These are phyloP conservation scores for Limosa lapponica DNA, from an alignment of 2,797 vertebrate genomes.

Conservation along the genomic window DNA sequence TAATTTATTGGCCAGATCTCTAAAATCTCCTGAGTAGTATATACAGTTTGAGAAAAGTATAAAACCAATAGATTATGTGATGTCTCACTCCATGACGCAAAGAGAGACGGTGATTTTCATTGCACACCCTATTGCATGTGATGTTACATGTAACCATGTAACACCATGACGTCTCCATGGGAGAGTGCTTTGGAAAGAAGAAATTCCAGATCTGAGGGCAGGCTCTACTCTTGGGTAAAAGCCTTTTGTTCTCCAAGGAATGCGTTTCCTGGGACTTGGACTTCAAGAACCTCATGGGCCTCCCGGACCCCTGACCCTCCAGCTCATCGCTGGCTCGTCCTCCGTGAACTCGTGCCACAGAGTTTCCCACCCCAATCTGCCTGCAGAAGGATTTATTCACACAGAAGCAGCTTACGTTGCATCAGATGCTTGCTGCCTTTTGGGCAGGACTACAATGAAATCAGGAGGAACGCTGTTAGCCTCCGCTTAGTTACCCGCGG, in stretches of 20 bases:
- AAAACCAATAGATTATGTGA: neutral
- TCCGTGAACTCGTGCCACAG: rapidly evolving
- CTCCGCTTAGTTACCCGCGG: rapidly evolving
- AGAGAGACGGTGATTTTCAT: neutral
- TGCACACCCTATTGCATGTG: rapidly evolving
- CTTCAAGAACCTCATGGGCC: too few species aligned
- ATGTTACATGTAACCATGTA: rapidly evolving
- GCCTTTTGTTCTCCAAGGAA: neutral
- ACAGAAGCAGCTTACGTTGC: neutral
- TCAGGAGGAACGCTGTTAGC: neutral
- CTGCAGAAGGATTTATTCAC: neutral
- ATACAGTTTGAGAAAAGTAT: neutral
- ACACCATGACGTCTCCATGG: too few species aligned
- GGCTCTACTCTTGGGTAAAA: neutral
- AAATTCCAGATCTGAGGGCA: neutral
- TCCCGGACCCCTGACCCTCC: rapidly evolving
- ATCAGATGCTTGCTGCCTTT: neutral
- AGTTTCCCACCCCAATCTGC: rapidly evolving
- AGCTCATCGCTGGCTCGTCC: rapidly evolving
- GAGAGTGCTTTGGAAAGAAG: neutral
- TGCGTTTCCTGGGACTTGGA: rapidly evolving
- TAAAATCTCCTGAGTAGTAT: neutral
- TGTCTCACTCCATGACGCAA: rapidly evolving
- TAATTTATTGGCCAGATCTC: neutral
- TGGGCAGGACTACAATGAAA: neutral